A percentile compares a stretch with the other conserved stretches of the same genome.
Evolutionary conservation across 1,140 invertebrate genomes (phyloP).

Genomic region (Zaprionus capensis): DNA sequence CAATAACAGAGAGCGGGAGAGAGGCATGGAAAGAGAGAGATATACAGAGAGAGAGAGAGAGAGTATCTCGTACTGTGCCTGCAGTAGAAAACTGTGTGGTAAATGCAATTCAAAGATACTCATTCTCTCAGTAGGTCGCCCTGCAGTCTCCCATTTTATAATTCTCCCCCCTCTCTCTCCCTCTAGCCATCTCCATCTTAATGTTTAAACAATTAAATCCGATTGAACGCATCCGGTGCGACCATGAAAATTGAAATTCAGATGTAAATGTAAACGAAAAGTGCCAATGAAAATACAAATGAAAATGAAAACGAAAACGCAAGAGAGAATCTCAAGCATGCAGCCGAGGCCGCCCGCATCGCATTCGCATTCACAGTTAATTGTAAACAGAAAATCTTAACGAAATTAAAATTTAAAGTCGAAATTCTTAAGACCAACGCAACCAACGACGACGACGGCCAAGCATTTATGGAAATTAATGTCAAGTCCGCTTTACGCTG

Average conservation of each 20-base stretch:
- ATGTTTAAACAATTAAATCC: conserved; percentile 60
- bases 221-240: conserved; percentile 67
- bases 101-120: conserved; percentile 8
- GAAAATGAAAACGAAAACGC: conserved; percentile 23
- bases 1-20: background rate
- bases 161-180: background rate
- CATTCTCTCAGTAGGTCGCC: conserved; percentile 23
- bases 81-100: conserved; percentile 5
- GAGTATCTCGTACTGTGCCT: conserved; percentile 9
- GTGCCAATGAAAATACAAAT: conserved; percentile 22
- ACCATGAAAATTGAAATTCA: conserved; percentile 39
- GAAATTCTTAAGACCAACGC: conserved; percentile 64
- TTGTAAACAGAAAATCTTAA: conserved; percentile 72
- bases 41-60: background rate
- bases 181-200: background rate
- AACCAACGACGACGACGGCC: background rate
- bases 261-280: conserved; percentile 27
- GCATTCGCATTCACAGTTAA: conserved; percentile 35
- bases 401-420: conserved; percentile 73
- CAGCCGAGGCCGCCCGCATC: conserved; percentile 55
- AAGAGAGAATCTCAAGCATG: conserved; percentile 30
- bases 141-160: conserved; percentile 19
- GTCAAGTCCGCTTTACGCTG: conserved; percentile 42
- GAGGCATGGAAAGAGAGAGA: background rate
- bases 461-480: conserved; percentile 73